A percentile compares a stretch with the other conserved stretches of the same genome.
Evolutionary conservation across 1,140 invertebrate species (phyloP).

Genomic region (Pogonognathellus flavescens): DNA sequence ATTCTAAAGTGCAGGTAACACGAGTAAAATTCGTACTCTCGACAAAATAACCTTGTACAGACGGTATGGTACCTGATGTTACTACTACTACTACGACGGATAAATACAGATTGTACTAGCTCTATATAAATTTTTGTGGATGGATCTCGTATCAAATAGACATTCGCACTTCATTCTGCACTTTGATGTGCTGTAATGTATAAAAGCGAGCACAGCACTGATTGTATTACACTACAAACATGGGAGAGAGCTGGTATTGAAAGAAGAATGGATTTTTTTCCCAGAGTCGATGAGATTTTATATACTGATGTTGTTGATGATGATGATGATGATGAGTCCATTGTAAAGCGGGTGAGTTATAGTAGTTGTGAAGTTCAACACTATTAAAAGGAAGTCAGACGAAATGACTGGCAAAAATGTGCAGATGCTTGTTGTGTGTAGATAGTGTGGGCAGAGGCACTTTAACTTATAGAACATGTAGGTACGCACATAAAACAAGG

Average conservation of each 20-base stretch:
- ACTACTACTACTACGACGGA: background rate
- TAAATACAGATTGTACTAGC: background rate
- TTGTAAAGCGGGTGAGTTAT: slow-evolving; percentile 32
- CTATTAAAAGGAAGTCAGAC: slow-evolving; percentile 47
- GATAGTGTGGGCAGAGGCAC: slow-evolving; percentile 16
- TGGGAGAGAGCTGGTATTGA: slow-evolving; percentile 38
- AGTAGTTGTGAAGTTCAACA: slow-evolving; percentile 32
- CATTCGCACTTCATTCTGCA: slow-evolving; percentile 9
- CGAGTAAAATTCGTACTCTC: too few relatives aligned
- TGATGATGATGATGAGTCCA: slow-evolving; percentile 38
- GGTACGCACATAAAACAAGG: slow-evolving; percentile 24
- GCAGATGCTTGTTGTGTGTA: background rate
- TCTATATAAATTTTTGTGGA: background rate
- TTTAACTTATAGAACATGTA: background rate
- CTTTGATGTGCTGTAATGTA: background rate
- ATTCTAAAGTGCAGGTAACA: too few relatives aligned
- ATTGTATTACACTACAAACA: slow-evolving; percentile 47
- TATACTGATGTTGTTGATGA: slow-evolving; percentile 17
- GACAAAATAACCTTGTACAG: too few relatives aligned
- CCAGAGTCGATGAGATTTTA: slow-evolving; percentile 10
- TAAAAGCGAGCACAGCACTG: slow-evolving; percentile 36
- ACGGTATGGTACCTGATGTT: too few relatives aligned
- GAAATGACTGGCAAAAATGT: slow-evolving; percentile 53
- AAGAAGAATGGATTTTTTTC: slow-evolving; percentile 47
- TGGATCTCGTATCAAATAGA: slow-evolving; percentile 12